Evolutionary conservation across 2,797 vertebrate genomes (phyloP).

Genomic region (Anolis apletophallus): DNA sequence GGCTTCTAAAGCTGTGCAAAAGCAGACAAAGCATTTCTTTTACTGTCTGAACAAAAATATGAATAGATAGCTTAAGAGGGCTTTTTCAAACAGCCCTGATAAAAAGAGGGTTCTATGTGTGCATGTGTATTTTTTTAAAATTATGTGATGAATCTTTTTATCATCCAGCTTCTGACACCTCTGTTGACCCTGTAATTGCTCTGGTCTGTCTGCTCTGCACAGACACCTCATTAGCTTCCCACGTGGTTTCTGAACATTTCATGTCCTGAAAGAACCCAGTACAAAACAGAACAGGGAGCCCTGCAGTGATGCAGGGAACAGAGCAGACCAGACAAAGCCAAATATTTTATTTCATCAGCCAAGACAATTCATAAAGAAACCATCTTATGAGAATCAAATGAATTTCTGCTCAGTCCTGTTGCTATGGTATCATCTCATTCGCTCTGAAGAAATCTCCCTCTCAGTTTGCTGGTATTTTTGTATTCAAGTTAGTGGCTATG

Average conservation of each 20-base stretch:
- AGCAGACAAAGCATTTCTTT: background rate
- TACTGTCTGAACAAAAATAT: background rate
- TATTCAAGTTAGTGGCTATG: rapidly evolving
- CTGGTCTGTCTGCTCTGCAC: background rate
- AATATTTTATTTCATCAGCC: background rate
- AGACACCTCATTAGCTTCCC: background rate
- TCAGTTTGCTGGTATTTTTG: background rate
- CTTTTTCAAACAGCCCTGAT: background rate
- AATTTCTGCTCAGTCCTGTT: background rate
- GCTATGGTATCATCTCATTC: background rate
- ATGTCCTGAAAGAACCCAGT: background rate
- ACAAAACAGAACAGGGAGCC: too few species aligned
- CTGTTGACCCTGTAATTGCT: background rate
- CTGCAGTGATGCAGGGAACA: background rate
- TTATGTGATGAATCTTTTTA: background rate
- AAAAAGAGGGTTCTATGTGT: background rate
- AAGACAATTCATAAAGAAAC: background rate
- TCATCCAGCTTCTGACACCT: background rate
- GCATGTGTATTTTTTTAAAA: background rate
- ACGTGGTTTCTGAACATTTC: background rate
- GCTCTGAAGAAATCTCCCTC: background rate
- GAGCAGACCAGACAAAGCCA: background rate
- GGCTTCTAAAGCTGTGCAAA: background rate
- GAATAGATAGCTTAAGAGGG: background rate
- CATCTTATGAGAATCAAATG: background rate